Evolutionary conservation across 37 sponge, comb jelly and placozoan genomes (phyloP).

Genomic region (Agelas oroides): DNA sequence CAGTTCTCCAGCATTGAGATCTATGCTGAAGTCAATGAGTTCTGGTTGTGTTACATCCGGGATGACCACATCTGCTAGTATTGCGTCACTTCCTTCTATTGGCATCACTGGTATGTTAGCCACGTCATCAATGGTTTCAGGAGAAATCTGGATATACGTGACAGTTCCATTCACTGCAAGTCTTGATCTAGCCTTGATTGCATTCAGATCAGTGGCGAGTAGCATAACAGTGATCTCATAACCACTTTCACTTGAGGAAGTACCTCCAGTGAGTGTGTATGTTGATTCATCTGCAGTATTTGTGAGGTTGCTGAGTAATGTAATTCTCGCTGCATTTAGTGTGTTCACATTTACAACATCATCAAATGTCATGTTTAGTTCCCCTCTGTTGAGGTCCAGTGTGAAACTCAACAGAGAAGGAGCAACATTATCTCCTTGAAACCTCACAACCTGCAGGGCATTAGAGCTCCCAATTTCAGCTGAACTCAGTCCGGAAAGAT

Average conservation of each 20-base stretch:
- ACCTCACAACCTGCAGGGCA: conserved; percentile 33
- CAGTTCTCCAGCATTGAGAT: conserved; percentile 78
- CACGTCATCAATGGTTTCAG: conserved; percentile 56
- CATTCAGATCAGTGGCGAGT: conserved; percentile 66
- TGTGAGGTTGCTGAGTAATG: conserved; percentile 50
- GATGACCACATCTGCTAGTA: conserved; percentile 33
- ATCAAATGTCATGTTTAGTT: conserved; percentile 69
- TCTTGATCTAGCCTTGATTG: conserved; percentile 54
- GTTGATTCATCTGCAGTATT: conserved; percentile 19
- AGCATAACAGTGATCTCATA: conserved; percentile 54
- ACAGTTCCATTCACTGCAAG: conserved; percentile 44
- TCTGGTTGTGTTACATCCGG: conserved; percentile 75
- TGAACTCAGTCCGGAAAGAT: conserved; percentile 65
- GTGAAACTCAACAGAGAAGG: conserved; percentile 66
- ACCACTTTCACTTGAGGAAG: conserved; percentile 45
- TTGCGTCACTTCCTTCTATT: conserved; percentile 14
- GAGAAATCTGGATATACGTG: conserved; percentile 59
- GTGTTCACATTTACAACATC: conserved; percentile 73
- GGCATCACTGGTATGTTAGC: conserved; percentile 34
- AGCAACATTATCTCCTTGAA: conserved; percentile 40
- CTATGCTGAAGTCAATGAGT: conserved; percentile 77
- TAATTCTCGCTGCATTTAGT: conserved; percentile 61
- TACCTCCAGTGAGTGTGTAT: conserved; percentile 78
- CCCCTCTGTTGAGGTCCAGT: conserved; percentile 75
- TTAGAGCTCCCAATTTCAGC: background rate